phyloP scores from a whole-genome alignment of 1,140 invertebrate species.

The Bombus confusus region DNA sequence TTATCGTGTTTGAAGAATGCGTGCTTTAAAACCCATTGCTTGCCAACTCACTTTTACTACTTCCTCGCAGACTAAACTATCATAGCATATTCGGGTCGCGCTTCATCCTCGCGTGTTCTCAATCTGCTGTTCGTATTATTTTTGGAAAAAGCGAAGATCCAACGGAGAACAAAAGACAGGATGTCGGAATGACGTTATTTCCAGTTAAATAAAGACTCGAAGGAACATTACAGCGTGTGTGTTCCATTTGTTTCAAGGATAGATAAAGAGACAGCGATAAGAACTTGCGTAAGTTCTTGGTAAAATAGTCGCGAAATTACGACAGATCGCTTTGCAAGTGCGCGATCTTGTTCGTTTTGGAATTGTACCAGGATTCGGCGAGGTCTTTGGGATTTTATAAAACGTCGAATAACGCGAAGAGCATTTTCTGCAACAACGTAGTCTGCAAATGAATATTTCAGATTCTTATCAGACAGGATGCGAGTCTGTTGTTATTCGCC shows the following conservation, averaged over 20 bases:
- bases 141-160: not conserved
- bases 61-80: conserved; percentile 9
- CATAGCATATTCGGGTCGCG: not conserved
- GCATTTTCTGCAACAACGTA: too few relatives aligned
- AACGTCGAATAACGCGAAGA: too few relatives aligned
- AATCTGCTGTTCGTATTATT: not conserved
- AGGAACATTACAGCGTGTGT: not conserved
- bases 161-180: not conserved
- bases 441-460: too few relatives aligned
- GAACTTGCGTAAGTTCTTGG: not conserved
- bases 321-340: not conserved
- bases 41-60: conserved; percentile 18
- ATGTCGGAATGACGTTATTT: not conserved
- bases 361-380: not conserved
- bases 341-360: not conserved
- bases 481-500: too few relatives aligned
- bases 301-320: not conserved
- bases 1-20: not conserved
- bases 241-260: not conserved
- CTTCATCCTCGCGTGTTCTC: not conserved
- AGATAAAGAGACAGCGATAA: not conserved
- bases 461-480: too few relatives aligned
- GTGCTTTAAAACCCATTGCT: too few relatives aligned
- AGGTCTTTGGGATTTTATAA: not conserved
- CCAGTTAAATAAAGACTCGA: not conserved